Conservation (phyloP, 2,113 vertebrate genomes). For the Haemorhous mexicanus region DNA sequence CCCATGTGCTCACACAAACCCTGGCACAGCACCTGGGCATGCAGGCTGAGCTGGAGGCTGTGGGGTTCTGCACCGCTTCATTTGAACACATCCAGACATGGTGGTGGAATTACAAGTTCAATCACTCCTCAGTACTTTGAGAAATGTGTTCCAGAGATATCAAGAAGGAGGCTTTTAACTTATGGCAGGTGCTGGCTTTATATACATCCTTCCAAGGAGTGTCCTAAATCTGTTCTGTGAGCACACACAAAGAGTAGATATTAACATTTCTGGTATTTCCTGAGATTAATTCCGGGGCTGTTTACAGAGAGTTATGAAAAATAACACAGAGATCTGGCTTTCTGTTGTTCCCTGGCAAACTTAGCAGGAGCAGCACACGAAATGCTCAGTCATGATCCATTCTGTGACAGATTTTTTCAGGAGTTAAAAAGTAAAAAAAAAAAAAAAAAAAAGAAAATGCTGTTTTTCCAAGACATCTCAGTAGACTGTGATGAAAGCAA, state of each 20-base stretch:
- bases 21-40: neutral
- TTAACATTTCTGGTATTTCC: conserved; percentile 11
- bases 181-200: neutral
- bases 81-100: neutral
- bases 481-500: neutral
- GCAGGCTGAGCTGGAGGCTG: neutral
- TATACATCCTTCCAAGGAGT: neutral
- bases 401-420: neutral
- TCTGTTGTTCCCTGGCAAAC: neutral
- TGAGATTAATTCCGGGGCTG: neutral
- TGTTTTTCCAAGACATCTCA: neutral
- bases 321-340: neutral
- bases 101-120: neutral
- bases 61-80: neutral
- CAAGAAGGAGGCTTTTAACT: neutral
- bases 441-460: neutral
- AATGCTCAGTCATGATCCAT: neutral
- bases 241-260: neutral
- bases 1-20: accelerated
- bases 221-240: conserved; percentile 13
- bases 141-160: neutral
- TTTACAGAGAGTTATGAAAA: neutral
- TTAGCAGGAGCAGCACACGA: neutral
- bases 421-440: neutral
- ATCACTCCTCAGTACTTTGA: neutral